phyloP scores from a whole-genome alignment of 2,888 invertebrate genomes.

The Drosophila emarginata region DNA sequence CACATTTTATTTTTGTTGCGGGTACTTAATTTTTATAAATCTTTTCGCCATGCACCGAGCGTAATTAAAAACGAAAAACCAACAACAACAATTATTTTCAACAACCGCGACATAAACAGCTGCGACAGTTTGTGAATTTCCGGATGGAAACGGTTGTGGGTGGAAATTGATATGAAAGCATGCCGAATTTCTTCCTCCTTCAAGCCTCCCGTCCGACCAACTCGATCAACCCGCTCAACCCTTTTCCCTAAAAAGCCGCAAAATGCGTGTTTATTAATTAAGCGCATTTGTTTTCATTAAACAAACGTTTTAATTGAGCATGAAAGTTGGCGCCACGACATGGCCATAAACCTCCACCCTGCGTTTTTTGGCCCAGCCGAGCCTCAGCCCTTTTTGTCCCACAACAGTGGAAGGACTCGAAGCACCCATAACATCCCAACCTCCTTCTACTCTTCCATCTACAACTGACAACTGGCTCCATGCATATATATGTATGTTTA shows the following conservation, averaged over 20 bases:
- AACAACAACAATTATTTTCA: slow-evolving; percentile 54
- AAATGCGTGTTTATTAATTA: slow-evolving; percentile 83
- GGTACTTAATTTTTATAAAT: slow-evolving; percentile 67
- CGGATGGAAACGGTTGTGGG: slow-evolving; percentile 29
- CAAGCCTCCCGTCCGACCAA: neutral
- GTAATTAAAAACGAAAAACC: slow-evolving; percentile 59
- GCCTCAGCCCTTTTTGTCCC: neutral
- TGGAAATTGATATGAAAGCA: neutral
- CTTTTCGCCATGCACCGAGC: slow-evolving; percentile 27
- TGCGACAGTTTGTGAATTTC: slow-evolving; percentile 65
- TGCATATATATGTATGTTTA: neutral
- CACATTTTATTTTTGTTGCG: slow-evolving; percentile 48
- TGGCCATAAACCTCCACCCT: slow-evolving; percentile 58
- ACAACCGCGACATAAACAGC: slow-evolving; percentile 73
- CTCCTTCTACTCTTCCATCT: slow-evolving; percentile 4
- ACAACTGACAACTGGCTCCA: neutral
- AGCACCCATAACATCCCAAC: slow-evolving; percentile 17
- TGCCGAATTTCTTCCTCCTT: neutral
- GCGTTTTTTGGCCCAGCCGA: slow-evolving; percentile 25
- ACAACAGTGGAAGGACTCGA: neutral
- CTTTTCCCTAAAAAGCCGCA: slow-evolving; percentile 69
- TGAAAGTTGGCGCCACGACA: slow-evolving; percentile 80
- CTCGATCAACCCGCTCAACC: slow-evolving; percentile 13
- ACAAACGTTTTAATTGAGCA: slow-evolving; percentile 81
- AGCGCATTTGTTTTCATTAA: slow-evolving; percentile 83